Evolutionary conservation across 1,140 invertebrate genomes (phyloP), one percentile per base, ranked within the genome.

Genomic region (Danaus melanippus): DNA sequence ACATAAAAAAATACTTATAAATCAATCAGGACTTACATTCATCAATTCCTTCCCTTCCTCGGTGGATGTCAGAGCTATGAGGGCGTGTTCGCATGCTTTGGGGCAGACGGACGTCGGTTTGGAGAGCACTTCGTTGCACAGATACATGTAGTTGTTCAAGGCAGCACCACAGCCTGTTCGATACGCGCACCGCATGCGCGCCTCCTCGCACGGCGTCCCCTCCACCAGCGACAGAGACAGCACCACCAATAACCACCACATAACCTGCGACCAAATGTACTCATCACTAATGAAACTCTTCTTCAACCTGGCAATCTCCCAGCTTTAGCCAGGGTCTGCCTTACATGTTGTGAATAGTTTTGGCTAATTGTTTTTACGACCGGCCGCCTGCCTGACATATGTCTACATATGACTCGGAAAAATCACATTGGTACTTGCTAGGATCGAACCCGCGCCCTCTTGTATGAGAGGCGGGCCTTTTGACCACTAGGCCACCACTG

Each of bases 61-160:
- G 0, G 93, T 94, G 39, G 92, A 93, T 0, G 91, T 93, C 11
- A 95, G 87, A 0, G 93, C 93, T 45, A 95, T 93, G 8, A 95
- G 88, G 0, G 93, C 92, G 72, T 93, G 89, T 58, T 92, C 90
- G 74, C 94, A 95, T 12, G 88, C 80, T 65, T 92, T 90, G 0
- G 93, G 91, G 74, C 94, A 95, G 11, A 82, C 64, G 11, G 64
- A 74, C 15, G 74, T 71, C 10, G 87, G 84, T 17, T 89, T 89
- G 17, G 89, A 84, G 47, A 94, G 88, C 10, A 94, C 89, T 10
- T 89, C 89, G 2, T 90, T 90, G 71, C 94, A 95, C 48, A 90
- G 89, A 15, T 91, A 76, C 76, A 95, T 87, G 81, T 95, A 95
- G 68, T 91, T 92, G 69, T 91, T 90, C 45, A 95, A 87, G 2